These are phyloP conservation scores for Tinamus guttatus DNA, from an alignment of 2,113 vertebrate genomes.

Conservation along the genomic window DNA sequence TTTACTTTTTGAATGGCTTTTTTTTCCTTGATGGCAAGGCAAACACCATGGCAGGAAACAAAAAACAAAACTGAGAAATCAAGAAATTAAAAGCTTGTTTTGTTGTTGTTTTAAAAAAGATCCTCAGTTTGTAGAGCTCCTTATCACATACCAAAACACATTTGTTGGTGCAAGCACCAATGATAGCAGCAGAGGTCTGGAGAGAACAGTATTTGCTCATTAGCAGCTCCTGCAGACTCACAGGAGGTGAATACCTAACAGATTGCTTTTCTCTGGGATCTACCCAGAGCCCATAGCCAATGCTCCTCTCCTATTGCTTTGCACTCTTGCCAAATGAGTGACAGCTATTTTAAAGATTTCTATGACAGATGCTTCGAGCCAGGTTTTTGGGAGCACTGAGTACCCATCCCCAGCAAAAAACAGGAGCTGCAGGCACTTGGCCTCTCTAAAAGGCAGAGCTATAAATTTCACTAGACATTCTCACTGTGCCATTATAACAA, in stretches of 20 bases:
- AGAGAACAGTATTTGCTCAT: neutral
- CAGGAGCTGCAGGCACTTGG: neutral
- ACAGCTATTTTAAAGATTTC: neutral
- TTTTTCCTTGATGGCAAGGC: neutral
- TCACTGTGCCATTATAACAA: neutral
- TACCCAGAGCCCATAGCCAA: neutral
- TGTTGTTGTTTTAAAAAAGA: neutral
- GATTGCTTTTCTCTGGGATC: neutral
- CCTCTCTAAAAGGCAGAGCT: neutral
- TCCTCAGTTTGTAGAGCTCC: neutral
- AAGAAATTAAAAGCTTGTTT: neutral
- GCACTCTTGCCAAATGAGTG: neutral
- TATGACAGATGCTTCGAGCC: neutral
- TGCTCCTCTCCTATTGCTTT: neutral
- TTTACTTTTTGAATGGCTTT: neutral
- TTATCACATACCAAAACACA: conserved; percentile 21
- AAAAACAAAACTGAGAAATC: neutral
- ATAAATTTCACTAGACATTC: neutral
- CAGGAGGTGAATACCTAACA: neutral
- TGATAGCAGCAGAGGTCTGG: neutral
- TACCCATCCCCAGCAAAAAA: neutral
- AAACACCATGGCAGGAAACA: neutral
- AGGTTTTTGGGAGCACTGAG: neutral
- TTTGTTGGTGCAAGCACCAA: neutral
- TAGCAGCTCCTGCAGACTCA: neutral